Base-by-base conservation (phyloP, 1,140 invertebrate genomes). In the Gryllus bimaculatus region DNA sequence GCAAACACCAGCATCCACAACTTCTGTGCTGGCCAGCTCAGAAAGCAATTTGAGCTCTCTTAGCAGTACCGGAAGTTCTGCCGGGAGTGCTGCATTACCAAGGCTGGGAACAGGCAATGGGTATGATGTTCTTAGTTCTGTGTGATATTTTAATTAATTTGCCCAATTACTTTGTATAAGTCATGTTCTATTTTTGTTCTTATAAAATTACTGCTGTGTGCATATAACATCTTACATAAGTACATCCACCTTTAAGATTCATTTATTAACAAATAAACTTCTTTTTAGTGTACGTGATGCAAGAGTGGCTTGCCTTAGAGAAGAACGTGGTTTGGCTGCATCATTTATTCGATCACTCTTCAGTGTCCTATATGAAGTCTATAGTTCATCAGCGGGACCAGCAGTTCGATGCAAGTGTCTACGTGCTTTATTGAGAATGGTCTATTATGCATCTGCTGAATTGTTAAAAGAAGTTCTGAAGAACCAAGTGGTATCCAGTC, bases 331-430 rank as follows among this genome's bases (percentile, higher is more conserved):
- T 47, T 86, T 95, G 76, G 92, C 92, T 8, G 90, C 92, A 8
- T 90, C 91, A 54, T 96, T 97, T 83, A 94, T 97, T 81, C 90
- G 93, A 84, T 94, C 96, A 39, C 87, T 99, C 78, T 98, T 99
- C 87, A 93, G 93, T 74, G 93, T 95, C 21, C 88, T 98, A 20
- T 97, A 98, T 86, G 96, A 99, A 88, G 96, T 99, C 39, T 99
- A 99, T 87, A 97, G 96, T 84, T 97, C 95, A 81, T 98, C 96
- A 39, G 97, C 97, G 78, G 97, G 97, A 8, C 96, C 96, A n/a
- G 95, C 96, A 78, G 96, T 99, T 15, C 92, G 97, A 83, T 97
- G 96, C 87, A 97, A 98, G 87, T 98, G 97, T 85, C 89, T 99
- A 47, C 92, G 96, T 84, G 96, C 97, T n/a, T 89, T 99, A 26